A percentile compares a stretch with the other conserved stretches of the same genome.
These are phyloP conservation scores for Thripadectes ignobilis DNA, from an alignment of 2,797 vertebrate genomes.

Conservation along the genomic window DNA sequence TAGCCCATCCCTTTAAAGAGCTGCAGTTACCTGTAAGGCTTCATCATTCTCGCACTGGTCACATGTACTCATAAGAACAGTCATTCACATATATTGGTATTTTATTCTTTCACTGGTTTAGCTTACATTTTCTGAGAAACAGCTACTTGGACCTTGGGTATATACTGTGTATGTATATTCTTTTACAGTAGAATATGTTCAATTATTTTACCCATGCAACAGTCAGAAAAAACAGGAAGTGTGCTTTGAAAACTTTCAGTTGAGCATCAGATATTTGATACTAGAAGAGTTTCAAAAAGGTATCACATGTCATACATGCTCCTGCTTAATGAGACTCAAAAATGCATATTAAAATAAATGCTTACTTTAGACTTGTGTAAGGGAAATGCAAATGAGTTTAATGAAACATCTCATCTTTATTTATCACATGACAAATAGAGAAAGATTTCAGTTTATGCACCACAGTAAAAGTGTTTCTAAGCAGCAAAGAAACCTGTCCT, in stretches of 20 bases:
- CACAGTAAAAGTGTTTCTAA: background rate
- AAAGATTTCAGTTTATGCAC: background rate
- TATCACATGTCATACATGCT: background rate
- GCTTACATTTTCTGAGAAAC: background rate
- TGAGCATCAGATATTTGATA: background rate
- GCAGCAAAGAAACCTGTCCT: background rate
- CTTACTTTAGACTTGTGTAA: background rate
- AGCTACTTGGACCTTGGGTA: background rate
- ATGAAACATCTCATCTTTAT: background rate
- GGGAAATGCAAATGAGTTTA: background rate
- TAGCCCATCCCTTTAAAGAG: background rate
- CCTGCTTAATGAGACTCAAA: background rate
- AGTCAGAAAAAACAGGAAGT: background rate
- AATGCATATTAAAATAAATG: background rate
- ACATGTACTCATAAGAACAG: background rate
- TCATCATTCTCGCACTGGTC: background rate
- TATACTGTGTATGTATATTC: background rate
- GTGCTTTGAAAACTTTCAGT: background rate
- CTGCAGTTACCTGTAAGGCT: background rate
- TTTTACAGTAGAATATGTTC: background rate
- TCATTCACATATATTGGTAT: background rate
- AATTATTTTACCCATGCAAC: background rate
- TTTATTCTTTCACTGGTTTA: background rate
- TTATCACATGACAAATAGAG: background rate
- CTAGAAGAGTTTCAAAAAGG: background rate